A percentile compares a stretch with the other conserved stretches of the same genome.
Conservation (phyloP, 37 sponge, comb jelly and placozoan genomes). For the Theonella swinhoei region DNA sequence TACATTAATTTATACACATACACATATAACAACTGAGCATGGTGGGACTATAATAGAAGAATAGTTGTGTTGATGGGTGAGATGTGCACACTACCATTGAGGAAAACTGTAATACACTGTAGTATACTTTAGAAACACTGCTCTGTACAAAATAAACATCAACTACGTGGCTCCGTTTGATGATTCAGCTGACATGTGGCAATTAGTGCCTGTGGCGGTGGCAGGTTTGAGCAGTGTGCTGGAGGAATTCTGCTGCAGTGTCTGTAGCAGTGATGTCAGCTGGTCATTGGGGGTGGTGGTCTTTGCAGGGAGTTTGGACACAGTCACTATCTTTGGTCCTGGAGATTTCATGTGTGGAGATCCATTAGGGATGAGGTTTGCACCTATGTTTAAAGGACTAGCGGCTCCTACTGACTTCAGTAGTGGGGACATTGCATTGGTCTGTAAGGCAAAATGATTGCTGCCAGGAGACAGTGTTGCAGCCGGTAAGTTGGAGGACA, state of each 20-base stretch:
- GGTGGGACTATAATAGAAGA: slow-evolving; percentile 9
- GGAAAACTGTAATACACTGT: too few species aligned
- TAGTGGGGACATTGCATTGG: not conserved
- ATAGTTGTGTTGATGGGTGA: not conserved
- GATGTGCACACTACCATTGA: too few species aligned
- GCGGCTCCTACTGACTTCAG: not conserved
- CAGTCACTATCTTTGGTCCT: slow-evolving; percentile 58
- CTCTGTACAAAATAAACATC: not conserved
- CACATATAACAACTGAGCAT: not conserved
- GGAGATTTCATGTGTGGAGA: slow-evolving; percentile 32
- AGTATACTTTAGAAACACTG: not conserved
- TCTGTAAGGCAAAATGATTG: not conserved
- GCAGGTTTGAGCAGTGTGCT: not conserved
- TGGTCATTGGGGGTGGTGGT: not conserved
- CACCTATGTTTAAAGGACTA: not conserved
- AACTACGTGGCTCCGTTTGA: not conserved
- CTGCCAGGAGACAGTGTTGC: not conserved
- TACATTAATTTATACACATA: too few species aligned
- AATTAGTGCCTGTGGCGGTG: too few species aligned
- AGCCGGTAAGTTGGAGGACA: not conserved
- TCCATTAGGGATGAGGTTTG: not conserved
- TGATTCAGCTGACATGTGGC: not conserved
- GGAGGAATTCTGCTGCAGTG: not conserved
- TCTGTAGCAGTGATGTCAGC: not conserved
- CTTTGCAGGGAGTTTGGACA: slow-evolving; percentile 33